Evolutionary conservation across 2,888 invertebrate genomes (phyloP), one percentile per base, ranked within the genome.

Genomic region (Colletes collaris): DNA sequence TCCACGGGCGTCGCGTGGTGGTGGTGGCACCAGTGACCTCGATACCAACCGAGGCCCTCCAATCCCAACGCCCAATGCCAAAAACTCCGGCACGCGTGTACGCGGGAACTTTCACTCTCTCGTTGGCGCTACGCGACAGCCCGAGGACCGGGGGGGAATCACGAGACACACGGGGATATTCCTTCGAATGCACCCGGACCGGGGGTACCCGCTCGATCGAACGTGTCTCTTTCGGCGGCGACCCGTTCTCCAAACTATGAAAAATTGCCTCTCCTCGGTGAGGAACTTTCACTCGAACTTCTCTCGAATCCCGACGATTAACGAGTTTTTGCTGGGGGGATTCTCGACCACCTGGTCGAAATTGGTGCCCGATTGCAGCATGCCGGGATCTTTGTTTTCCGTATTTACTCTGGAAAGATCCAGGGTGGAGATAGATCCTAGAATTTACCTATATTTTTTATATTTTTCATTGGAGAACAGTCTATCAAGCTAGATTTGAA

Each of bases 21-120:
- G 90, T 90, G 91, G 92, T 91, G 92, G 92, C 90, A 92, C 87
- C 88, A 87, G 89, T 93, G 93, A 92, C 93, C 93, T 93, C 93
- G 92, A 93, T 92, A 91, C 86, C 85, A 87, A 83, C 84, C 88
- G 88, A 88, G 88, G 85, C 87, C 90, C 89, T 86, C 90, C 91
- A 89, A 90, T 90, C 89, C 86, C 86, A 87, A 89, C 87, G 86
- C 87, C 90, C 91, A 92, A 92, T 92, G 91, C 92, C 92, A 90
- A 91, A 92, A 92, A 90, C 89, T 86, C 86, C 88, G 10, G 81
- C 40, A 40, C 78, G 83, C 86, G 60, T 67, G 40, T 16, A 79
- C 81, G 68, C 79, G 73, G 70, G 79, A 86, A 88, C 88, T 88
- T 88, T 88, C 89, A 88, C 89, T 88, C 87, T 89, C 82, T 84